Conservation (phyloP, 2,888 invertebrate species). For the Alloplasta piceator region DNA sequence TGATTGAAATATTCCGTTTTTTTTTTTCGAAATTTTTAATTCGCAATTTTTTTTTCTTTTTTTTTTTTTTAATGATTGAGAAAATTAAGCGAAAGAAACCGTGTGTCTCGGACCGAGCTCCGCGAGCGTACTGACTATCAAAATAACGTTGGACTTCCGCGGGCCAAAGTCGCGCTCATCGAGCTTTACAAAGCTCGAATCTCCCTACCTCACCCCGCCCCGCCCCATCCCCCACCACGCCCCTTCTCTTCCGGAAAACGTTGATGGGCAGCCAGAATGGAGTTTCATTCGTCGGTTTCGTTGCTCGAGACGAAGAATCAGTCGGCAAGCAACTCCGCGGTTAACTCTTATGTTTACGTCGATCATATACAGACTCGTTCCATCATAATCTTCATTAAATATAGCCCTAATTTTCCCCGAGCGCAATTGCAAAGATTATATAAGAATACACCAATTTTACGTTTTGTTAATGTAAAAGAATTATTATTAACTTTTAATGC, state of each 20-base stretch:
- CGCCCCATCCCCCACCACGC: slow-evolving; percentile 9
- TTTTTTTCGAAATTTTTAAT: not conserved
- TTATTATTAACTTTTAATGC: too few relatives aligned
- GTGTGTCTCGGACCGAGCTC: slow-evolving; percentile 31
- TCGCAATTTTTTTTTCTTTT: not conserved
- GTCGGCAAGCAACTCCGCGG: too few relatives aligned
- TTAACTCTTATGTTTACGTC: too few relatives aligned
- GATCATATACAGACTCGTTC: too few relatives aligned
- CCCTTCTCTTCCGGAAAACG: slow-evolving; percentile 2
- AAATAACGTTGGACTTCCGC: slow-evolving; percentile 56
- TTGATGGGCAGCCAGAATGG: not conserved
- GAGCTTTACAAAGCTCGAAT: slow-evolving; percentile 47
- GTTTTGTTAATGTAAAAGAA: not conserved
- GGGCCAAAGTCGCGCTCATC: slow-evolving; percentile 17
- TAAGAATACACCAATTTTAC: not conserved
- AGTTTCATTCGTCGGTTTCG: too few relatives aligned
- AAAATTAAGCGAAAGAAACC: slow-evolving; percentile 11
- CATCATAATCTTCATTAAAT: too few relatives aligned
- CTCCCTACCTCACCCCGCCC: too few relatives aligned
- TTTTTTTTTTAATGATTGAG: slow-evolving; percentile 6
- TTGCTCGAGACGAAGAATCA: too few relatives aligned
- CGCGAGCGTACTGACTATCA: slow-evolving; percentile 59
- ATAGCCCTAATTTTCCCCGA: too few relatives aligned
- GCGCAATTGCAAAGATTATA: not conserved
- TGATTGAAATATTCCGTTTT: slow-evolving; percentile 13